Evolutionary conservation across 2,797 vertebrate species (phyloP), one percentile per base, ranked within the genome.

Genomic region (Onychomys torridus): DNA sequence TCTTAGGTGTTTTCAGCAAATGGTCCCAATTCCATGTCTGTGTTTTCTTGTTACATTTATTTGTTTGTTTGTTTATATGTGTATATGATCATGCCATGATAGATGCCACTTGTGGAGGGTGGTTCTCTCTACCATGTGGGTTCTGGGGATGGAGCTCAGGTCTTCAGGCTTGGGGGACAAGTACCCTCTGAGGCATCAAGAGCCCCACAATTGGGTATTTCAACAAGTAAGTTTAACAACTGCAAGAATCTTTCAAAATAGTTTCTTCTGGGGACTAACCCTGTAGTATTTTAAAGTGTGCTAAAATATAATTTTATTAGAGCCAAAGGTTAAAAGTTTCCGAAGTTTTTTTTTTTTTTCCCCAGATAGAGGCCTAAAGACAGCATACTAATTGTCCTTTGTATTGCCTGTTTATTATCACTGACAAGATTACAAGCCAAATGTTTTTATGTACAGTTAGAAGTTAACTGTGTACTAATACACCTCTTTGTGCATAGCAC

Each of bases 301-400:
- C 55, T 81, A 52, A 40, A 92, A 79, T 77, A 1, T 85, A 21
- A 19, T 21, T 37, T 83, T 71, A 65, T 49, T 3, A 82, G 46
- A 92, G 11, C 77, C 76, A 79, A 82, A 75, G 91, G 57, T 90
- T 75, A 78, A 96, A 61, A 85, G 75, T 82, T 75, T 89, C 34
- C 46, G 6, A 90, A 93, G 61, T 86, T 55, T 59, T 46, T 46
- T 46, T 55, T 59, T 57, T 49, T 83, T n/a, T n/a, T 57, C n/a
- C 79, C 32, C 75, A 65, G 14, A 63, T 71, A 59, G 92, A 96
- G 29, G 11, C 25, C 40, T 71, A 81, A 85, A 90, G 23, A n/a
- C 29, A 85, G 9, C 57, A 40, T 43, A 10, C 23, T 40, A 0
- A 73, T 91, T 89, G 27, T 8, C 34, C 11, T 92, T 94, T 65